Evolutionary conservation across 2,888 invertebrate species (phyloP).

Genomic region (Acronicta aceris): DNA sequence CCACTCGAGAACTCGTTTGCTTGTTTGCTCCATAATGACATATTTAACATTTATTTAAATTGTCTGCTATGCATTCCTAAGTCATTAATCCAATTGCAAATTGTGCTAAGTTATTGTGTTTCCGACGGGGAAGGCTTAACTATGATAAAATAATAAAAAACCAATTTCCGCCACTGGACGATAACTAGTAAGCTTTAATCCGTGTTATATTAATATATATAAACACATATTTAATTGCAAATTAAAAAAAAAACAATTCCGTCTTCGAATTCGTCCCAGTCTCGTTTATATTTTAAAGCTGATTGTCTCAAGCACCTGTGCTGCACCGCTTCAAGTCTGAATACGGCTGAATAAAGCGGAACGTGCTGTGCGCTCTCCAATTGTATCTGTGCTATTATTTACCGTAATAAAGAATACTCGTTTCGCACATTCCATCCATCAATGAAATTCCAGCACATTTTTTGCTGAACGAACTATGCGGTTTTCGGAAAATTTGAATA

Average conservation of each 20-base stretch:
- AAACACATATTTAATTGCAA: too few species aligned
- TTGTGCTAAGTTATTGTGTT: too few species aligned
- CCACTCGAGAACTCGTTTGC: too few species aligned
- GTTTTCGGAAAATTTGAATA: not conserved
- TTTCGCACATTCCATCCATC: not conserved
- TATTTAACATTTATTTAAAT: too few species aligned
- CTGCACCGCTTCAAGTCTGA: constrained; percentile 25
- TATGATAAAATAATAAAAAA: too few species aligned
- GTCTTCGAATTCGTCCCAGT: constrained; percentile 7
- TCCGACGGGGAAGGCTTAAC: too few species aligned
- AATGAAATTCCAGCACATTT: constrained; percentile 6
- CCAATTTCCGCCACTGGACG: too few species aligned
- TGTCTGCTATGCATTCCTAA: too few species aligned
- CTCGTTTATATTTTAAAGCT: constrained; percentile 41
- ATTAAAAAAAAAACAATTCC: not conserved
- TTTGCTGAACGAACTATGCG: constrained; percentile 3
- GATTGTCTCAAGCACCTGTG: constrained; percentile 35
- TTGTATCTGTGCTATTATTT: constrained; percentile 19
- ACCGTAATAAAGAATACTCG: constrained; percentile 30
- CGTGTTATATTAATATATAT: too few species aligned
- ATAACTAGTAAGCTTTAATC: too few species aligned
- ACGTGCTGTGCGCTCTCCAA: constrained; percentile 30
- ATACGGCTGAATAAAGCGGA: constrained; percentile 51
- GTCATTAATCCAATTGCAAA: too few species aligned
- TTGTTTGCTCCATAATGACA: too few species aligned